Evolutionary conservation across 1,140 invertebrate genomes (phyloP).

Genomic region (Gonioctena quinquepunctata): DNA sequence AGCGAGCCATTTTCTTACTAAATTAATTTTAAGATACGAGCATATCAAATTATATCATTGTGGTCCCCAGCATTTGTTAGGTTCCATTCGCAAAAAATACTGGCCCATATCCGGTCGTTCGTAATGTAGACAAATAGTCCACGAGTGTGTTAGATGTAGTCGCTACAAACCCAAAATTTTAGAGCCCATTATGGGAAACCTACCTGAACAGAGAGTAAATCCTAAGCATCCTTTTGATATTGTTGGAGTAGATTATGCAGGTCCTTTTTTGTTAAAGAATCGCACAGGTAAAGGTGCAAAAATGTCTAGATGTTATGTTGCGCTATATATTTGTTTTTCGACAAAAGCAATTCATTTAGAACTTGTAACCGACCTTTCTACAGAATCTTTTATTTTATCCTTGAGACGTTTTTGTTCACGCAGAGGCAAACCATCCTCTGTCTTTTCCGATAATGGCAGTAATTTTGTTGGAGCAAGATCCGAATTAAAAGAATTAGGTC

Average conservation of each 20-base stretch:
- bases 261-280: constrained; percentile 17
- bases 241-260: constrained; percentile 12
- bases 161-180: constrained; percentile 25
- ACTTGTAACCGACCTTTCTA: constrained; percentile 40
- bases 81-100: constrained; percentile 22
- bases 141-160: constrained; percentile 18
- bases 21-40: no score
- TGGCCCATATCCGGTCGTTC: constrained; percentile 24
- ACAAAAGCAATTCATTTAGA: constrained; percentile 53
- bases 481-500: constrained; percentile 1
- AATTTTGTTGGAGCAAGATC: constrained; percentile 36
- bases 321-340: constrained; percentile 20
- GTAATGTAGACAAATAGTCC: constrained; percentile 12
- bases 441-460: constrained; percentile 37
- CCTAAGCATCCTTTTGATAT: constrained; percentile 36
- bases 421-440: constrained; percentile 12
- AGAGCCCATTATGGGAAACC: constrained; percentile 6
- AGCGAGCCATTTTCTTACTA: no score
- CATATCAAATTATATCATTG: no score
- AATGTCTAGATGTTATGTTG: constrained; percentile 26
- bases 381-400: constrained; percentile 35
- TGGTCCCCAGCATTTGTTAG: constrained; percentile 33
- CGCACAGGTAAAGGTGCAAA: constrained; percentile 6
- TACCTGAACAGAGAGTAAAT: constrained; percentile 7
- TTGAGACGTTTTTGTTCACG: constrained; percentile 41